phyloP scores from a whole-genome alignment of 2,888 invertebrate genomes.

The Pammene fasciana region DNA sequence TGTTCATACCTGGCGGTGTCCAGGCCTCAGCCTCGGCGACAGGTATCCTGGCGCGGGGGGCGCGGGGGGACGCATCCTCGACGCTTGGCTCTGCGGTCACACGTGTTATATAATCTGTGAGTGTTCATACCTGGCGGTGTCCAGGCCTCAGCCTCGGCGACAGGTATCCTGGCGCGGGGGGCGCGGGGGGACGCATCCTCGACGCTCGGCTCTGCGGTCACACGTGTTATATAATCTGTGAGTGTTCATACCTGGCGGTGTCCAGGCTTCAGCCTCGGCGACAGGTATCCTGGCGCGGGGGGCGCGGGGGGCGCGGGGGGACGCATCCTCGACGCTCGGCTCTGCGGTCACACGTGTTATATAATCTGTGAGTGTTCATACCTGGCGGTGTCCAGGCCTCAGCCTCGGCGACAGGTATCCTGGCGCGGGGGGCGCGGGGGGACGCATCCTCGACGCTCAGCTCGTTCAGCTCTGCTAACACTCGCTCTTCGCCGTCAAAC shows the following conservation, averaged over 20 bases:
- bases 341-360: too few species aligned
- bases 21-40: constrained; percentile 49
- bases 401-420: constrained; percentile 46
- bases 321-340: constrained; percentile 60
- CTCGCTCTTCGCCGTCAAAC: constrained; percentile 73
- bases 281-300: constrained; percentile 32
- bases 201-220: too few species aligned
- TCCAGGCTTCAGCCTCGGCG: constrained; percentile 47
- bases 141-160: constrained; percentile 49
- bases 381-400: constrained; percentile 40
- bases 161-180: constrained; percentile 6
- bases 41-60: constrained; percentile 5
- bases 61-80: constrained; percentile 53
- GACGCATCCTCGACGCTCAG: constrained; percentile 60
- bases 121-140: neutral
- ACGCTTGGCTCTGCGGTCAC: constrained; percentile 54
- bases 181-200: constrained; percentile 54
- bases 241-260: neutral
- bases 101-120: too few species aligned
- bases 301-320: constrained; percentile 40
- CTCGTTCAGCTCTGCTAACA: constrained; percentile 69
- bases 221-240: too few species aligned
- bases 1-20: constrained; percentile 2
- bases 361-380: neutral
- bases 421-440: constrained; percentile 37